Evolutionary conservation across 1,140 invertebrate genomes (phyloP), one percentile per base, ranked within the genome.

Genomic region (Globodera rostochiensis): DNA sequence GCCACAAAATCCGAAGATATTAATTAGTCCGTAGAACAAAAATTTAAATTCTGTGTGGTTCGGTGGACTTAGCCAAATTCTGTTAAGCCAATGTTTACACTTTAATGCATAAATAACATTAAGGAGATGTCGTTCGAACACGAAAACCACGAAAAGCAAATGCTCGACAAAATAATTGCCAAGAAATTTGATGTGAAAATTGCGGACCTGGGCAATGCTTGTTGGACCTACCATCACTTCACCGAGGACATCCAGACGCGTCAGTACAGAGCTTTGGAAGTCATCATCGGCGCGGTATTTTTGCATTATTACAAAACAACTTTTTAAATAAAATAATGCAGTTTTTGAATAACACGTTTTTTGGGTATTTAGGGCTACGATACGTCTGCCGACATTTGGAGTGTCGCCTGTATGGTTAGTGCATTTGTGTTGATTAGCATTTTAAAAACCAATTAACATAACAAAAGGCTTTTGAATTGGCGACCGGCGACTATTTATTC

Each of bases 171-270:
- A 77, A 64, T 77, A 15, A 60, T 78, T 15, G 46, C n/a, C 2
- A 64, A 69, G 13, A 7, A 25, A 47, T 82, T 82, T 47, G 74
- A 81, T 73, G 92, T 88, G 4, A 86, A 86, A 79, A 85, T 99
- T 89, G 97, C 97, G 66, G 97, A 99, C 92, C 91, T 99, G 74
- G 97, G 97, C 70, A 99, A 99, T 92, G 98, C 97, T 45, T 99
- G 98, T 91, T 99, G 97, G 96, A 95, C 96, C n/a, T 90, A 93
- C 90, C 93, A 94, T 85, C 94, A 94, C 88, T 94, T 94, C 87
- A 98, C 97, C 45, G 96, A 99, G 91, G 97, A 99, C 90, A 99
- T 99, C 87, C 98, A 99, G 92, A 99, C 97, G 2, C 93, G 97
- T 74, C 97, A 99, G 91, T 99, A 99, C 91, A 92, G 98, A 80